Conservation (phyloP, 1,140 invertebrate genomes). For the Trigoniulus corallinus region DNA sequence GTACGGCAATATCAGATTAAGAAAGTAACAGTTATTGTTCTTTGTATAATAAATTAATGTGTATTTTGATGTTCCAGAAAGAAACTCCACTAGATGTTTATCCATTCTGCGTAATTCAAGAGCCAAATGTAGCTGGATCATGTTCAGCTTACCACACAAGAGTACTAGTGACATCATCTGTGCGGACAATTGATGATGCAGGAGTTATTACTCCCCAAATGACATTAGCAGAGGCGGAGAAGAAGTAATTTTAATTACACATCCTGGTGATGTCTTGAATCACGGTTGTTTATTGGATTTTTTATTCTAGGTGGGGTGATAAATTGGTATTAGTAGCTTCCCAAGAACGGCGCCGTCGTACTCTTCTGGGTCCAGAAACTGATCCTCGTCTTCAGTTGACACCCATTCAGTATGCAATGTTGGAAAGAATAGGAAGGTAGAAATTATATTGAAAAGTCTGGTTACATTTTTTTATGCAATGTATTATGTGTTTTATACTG, state of each 20-base stretch:
- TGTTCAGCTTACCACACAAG: conserved; percentile 41
- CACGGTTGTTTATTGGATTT: conserved; percentile 7
- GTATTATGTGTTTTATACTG: conserved; percentile 2
- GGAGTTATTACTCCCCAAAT: conserved; percentile 13
- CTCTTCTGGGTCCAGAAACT: conserved; percentile 33
- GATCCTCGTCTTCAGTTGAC: conserved; percentile 37
- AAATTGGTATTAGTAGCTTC: conserved; percentile 52
- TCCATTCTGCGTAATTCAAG: conserved; percentile 36
- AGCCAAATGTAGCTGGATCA: conserved; percentile 41
- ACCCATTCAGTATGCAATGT: conserved; percentile 45
- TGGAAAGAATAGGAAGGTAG: conserved; percentile 53
- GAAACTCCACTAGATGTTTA: conserved; percentile 42
- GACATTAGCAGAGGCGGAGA: conserved; percentile 25
- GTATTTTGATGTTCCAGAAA: conserved; percentile 18
- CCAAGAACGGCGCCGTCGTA: conserved; percentile 38
- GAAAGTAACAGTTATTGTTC: conserved; percentile 7
- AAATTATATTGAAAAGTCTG: background rate
- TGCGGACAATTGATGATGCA: conserved; percentile 14
- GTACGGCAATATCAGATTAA: too few relatives aligned
- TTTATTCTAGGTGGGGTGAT: conserved; percentile 33
- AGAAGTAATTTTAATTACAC: conserved; percentile 22
- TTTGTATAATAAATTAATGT: conserved; percentile 15
- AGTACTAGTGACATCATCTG: conserved; percentile 27
- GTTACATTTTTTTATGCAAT: background rate
- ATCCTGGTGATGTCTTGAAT: background rate